Conservation (phyloP, 2,797 vertebrate genomes). For the Spondyliosoma cantharus region DNA sequence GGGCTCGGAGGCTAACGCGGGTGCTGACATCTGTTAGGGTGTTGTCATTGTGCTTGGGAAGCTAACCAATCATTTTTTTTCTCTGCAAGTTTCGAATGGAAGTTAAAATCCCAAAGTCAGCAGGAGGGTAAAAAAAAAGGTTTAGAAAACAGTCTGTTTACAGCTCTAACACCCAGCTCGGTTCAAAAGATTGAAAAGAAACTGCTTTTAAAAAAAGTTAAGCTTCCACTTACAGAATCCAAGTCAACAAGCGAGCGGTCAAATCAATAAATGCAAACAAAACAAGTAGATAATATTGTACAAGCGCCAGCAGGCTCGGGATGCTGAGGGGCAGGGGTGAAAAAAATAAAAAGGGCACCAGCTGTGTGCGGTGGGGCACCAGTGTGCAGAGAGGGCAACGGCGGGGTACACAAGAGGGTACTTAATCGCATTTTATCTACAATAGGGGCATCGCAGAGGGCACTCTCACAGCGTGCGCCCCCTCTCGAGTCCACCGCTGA, state of each 20-base stretch:
- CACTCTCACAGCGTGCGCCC: too few species aligned
- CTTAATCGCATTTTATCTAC: too few species aligned
- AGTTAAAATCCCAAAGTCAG: conserved; percentile 63
- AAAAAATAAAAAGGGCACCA: too few species aligned
- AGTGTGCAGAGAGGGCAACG: too few species aligned
- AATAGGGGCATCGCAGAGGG: too few species aligned
- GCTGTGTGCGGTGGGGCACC: too few species aligned
- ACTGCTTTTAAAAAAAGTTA: not conserved
- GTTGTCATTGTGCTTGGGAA: conserved; percentile 54
- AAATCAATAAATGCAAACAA: not conserved
- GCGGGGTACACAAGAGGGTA: too few species aligned
- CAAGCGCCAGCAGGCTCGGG: too few species aligned
- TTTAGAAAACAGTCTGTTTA: conserved; percentile 49
- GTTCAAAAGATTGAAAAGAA: conserved; percentile 19
- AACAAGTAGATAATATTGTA: too few species aligned
- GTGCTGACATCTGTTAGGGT: conserved; percentile 46
- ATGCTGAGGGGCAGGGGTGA: too few species aligned
- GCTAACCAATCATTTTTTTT: conserved; percentile 56
- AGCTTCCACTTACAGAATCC: not conserved
- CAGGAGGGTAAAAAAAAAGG: conserved; percentile 44
- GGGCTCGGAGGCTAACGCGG: conserved; percentile 35
- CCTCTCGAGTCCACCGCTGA: too few species aligned
- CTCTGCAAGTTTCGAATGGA: conserved; percentile 40
- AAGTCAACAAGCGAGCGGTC: not conserved
- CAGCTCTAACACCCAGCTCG: conserved; percentile 19